Conservation (phyloP, 2,113 vertebrate genomes). For the Tachycineta bicolor region DNA sequence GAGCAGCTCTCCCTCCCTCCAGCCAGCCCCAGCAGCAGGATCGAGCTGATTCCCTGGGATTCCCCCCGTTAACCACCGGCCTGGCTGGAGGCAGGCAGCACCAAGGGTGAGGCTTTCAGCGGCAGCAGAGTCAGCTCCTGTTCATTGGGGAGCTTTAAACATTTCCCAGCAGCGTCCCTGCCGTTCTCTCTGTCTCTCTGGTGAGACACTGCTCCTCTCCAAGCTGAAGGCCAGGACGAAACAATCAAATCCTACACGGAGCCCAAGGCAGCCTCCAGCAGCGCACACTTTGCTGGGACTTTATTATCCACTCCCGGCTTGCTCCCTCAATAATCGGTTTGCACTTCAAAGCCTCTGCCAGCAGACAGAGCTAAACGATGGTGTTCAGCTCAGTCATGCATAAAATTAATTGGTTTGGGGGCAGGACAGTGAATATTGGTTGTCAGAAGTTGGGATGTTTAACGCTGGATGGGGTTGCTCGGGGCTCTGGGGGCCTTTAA, state of each 20-base stretch:
- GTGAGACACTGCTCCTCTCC: not conserved
- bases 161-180: not conserved
- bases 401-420: constrained; percentile 50
- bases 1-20: not conserved
- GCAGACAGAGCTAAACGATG: constrained; percentile 17
- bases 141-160: not conserved
- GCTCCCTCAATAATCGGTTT: constrained; percentile 35
- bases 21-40: not conserved
- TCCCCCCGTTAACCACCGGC: not conserved
- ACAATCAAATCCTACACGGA: not conserved
- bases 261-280: not conserved
- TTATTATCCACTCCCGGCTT: constrained; percentile 38
- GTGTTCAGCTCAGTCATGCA: not conserved
- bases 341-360: constrained; percentile 22
- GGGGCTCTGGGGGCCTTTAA: not conserved
- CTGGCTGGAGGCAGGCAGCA: not conserved
- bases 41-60: not conserved
- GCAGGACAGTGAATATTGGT: constrained; percentile 18
- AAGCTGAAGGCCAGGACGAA: not conserved
- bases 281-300: not conserved
- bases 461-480: not conserved
- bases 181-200: not conserved
- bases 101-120: too few relatives aligned
- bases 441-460: constrained; percentile 16
- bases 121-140: not conserved